Base-by-base conservation (phyloP, 30 jellyfish, hydroid and myxozoan genomes). In the Pseudorhiza aurosa region DNA sequence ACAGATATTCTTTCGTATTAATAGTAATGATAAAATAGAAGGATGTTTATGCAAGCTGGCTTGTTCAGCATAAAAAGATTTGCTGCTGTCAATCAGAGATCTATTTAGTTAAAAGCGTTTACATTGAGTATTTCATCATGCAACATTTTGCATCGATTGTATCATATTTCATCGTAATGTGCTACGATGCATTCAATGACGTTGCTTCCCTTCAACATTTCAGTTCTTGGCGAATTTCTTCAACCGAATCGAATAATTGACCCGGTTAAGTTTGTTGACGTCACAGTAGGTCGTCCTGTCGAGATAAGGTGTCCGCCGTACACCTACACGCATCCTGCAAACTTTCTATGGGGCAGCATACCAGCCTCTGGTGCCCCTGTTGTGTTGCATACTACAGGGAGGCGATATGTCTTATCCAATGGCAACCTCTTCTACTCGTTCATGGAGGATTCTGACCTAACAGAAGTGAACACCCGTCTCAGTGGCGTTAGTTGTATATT, bases 251-350 rank as follows among this genome's bases (percentile, higher is more conserved):
- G 96, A 21, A 32, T 14, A 46, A 68, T 49, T 14, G 96, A 87
- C 60, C 83, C 88, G 17, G 75, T 43, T 2, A 12, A 53, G 32
- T 19, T 25, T 7, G 72, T 63, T 28, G 95, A 81, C 30, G 95
- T 81, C 12, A 82, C 93, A 31, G 84, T 88, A 51, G 95, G 97
- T 29, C 93, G 93, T 35, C 90, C 97, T 24, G 75, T 72, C 46
- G 91, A 80, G 30, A 15, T 88, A 19, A 51, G 79, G 6, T 88
- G 97, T 45, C 97, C 97, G 1, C 91, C 83, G 1, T 60, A 51
- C 62, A 80, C 87, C 19, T 88, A 49, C 83, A 80, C 97, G 4
- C 65, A 80, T 68, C 97, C 97, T 17, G 46, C 65, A 49, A 73
- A 35, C 12, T 40, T 72, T 55, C 46, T 77, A 1, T 88, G 97